Evolutionary conservation across 2,113 vertebrate genomes (phyloP).

Genomic region (Suncus etruscus): DNA sequence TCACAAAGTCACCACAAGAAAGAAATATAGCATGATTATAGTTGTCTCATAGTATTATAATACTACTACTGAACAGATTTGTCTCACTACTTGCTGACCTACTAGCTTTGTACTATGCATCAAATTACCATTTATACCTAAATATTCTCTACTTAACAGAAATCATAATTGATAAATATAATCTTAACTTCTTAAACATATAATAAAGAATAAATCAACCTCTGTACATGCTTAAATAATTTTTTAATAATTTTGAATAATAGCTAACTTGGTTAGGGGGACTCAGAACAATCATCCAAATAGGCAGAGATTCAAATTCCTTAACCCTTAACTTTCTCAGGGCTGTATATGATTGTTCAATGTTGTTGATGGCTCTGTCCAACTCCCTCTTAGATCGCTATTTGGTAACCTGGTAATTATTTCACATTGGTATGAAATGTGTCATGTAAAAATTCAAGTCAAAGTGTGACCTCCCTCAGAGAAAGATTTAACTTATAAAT

Average conservation of each 20-base stretch:
- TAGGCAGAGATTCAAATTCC: constrained; percentile 23
- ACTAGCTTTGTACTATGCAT: neutral
- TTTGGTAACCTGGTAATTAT: constrained; percentile 51
- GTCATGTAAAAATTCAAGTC: constrained; percentile 68
- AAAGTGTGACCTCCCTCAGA: constrained; percentile 67
- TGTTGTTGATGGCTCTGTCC: no score
- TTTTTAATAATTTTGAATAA: neutral
- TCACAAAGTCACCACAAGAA: no score
- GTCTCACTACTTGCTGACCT: neutral
- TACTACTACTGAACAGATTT: neutral
- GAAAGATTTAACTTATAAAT: constrained; percentile 66
- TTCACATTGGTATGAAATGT: constrained; percentile 74
- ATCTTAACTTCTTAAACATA: neutral
- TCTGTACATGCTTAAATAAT: neutral
- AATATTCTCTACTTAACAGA: neutral
- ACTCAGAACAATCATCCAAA: constrained; percentile 5
- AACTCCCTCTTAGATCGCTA: constrained; percentile 49
- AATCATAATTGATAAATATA: neutral
- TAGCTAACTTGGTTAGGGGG: neutral
- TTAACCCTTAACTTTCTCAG: neutral
- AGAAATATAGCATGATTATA: neutral
- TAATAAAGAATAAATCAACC: neutral
- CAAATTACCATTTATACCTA: neutral
- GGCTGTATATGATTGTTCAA: constrained; percentile 52
- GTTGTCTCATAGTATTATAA: neutral